Conservation (phyloP, 2,797 vertebrate genomes). For the Aselliscus stoliczkanus region DNA sequence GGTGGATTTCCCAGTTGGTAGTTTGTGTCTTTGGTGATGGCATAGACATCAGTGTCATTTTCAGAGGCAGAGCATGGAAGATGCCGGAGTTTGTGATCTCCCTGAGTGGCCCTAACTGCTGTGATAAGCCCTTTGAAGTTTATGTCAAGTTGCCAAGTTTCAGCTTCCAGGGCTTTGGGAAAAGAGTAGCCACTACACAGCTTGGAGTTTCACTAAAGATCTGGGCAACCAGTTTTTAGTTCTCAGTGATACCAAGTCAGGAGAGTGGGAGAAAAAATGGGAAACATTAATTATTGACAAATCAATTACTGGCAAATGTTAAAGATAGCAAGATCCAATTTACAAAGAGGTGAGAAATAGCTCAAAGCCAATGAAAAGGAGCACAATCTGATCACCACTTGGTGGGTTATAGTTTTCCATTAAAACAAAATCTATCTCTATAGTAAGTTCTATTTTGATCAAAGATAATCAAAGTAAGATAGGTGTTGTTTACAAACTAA, state of each 20-base stretch:
- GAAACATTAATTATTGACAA: neutral
- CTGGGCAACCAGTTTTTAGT: neutral
- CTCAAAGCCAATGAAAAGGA: neutral
- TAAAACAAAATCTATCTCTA: neutral
- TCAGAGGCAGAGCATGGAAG: neutral
- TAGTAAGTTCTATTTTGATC: neutral
- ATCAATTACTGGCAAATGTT: neutral
- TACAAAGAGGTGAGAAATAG: neutral
- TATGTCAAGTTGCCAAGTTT: neutral
- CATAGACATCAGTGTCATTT: neutral
- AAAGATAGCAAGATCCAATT: neutral
- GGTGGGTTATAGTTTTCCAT: neutral
- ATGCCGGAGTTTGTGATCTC: neutral
- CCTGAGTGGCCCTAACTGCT: neutral
- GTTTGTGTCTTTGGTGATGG: neutral
- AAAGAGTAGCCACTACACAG: neutral
- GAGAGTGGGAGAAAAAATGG: neutral
- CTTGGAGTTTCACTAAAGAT: neutral
- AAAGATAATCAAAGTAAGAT: neutral
- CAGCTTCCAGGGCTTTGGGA: neutral
- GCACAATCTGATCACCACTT: neutral
- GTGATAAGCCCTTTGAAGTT: neutral
- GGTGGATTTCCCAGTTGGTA: neutral
- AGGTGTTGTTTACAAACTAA: neutral
- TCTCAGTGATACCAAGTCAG: neutral